phyloP scores from a whole-genome alignment of 2,797 vertebrate species.

The Sebastes itinus region DNA sequence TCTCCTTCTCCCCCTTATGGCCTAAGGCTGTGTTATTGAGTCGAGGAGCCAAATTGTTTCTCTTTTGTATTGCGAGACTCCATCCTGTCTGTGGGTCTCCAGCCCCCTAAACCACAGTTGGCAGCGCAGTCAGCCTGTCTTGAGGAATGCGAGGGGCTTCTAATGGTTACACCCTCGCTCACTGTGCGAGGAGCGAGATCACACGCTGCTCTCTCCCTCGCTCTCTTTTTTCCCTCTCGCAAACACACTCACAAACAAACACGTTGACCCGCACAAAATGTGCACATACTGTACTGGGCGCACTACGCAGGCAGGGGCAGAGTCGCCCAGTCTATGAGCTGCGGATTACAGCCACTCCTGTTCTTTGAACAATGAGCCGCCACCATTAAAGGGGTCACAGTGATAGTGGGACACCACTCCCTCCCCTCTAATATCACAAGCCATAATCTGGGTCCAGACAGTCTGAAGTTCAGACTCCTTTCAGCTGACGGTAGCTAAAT shows the following conservation, averaged over 20 bases:
- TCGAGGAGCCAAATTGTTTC: constrained; percentile 84
- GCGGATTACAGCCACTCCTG: constrained; percentile 56
- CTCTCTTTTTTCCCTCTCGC: constrained; percentile 36
- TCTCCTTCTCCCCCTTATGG: constrained; percentile 65
- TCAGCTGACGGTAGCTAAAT: constrained; percentile 56
- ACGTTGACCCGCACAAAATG: constrained; percentile 37
- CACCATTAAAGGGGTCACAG: constrained; percentile 64
- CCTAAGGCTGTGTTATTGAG: constrained; percentile 81
- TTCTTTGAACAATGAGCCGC: constrained; percentile 71
- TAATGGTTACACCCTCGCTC: constrained; percentile 81
- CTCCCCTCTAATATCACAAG: constrained; percentile 59
- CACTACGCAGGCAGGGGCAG: constrained; percentile 29
- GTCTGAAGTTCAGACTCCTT: constrained; percentile 62
- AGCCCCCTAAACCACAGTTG: constrained; percentile 86
- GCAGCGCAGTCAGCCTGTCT: constrained; percentile 81
- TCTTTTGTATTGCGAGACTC: constrained; percentile 86
- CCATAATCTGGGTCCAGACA: constrained; percentile 64
- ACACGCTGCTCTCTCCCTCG: constrained; percentile 62
- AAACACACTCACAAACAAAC: constrained; percentile 71
- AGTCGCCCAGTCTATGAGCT: constrained; percentile 62
- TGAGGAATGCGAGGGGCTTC: constrained; percentile 81
- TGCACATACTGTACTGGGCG: constrained; percentile 19
- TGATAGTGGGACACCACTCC: constrained; percentile 64
- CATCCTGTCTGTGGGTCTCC: constrained; percentile 88
- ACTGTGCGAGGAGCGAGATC: constrained; percentile 66